Base-by-base conservation (phyloP, 2,797 vertebrate genomes). In the Adelosebastes latens region DNA sequence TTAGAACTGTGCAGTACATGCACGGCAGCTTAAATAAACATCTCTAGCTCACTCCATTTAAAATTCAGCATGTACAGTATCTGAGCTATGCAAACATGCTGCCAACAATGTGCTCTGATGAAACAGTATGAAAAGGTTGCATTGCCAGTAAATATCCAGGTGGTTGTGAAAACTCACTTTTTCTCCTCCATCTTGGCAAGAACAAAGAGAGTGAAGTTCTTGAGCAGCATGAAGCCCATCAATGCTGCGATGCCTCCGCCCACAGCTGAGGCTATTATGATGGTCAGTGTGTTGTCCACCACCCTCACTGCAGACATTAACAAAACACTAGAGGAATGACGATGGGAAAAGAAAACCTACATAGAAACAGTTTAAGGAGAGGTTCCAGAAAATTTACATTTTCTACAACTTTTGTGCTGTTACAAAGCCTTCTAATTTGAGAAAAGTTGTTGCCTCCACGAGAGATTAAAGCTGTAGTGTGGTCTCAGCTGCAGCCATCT, bases 231-330 rank as follows among this genome's bases (percentile, higher is more conserved):
- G 94, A 98, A 96, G 87, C 96, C 91, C 95, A 99, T 94, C 79
- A 99, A 90, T 31, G 96, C 76, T 3, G 97, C 98, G 0, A 99
- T 96, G 87, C 94, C 87, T 62, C 98, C 98, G 0, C 98, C 98
- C 58, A 98, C 97, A 2, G 95, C 94, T 0, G 97, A 90, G 81
- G 97, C 92, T 18, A 99, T 99, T 70, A 99, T 97, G 86, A 96
- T 82, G 0, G 97, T 97, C 91, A 99, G 53, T 0, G 97, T 99
- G 92, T 99, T 99, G 94, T 99, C 98, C 42, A 97, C 95, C 83
- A 96, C 93, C 86, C 93, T 96, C 94, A 99, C 98, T 99, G 93
- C 64, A 80, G 36, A 87, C 64, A 85, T 60, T 1, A 53, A n/a
- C 8, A 63, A 55, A 66, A 58, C 14, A 84, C 14, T 24, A 63